phyloP scores from a whole-genome alignment of 2,797 vertebrate genomes.

The Chloroceryle amazona region DNA sequence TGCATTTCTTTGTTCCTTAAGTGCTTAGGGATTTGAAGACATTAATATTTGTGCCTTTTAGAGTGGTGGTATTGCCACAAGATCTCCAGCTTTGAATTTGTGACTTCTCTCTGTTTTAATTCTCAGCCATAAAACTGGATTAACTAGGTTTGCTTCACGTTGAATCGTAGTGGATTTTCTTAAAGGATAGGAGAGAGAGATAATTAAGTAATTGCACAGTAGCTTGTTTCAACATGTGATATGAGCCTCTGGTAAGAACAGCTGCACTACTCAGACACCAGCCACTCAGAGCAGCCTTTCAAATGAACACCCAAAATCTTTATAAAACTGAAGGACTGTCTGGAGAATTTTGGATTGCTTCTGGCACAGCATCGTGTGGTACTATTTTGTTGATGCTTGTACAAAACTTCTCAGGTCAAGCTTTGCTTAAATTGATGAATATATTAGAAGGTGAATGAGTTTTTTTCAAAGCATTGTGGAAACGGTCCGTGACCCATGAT shows the following conservation, averaged over 20 bases:
- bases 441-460: conserved; percentile 32
- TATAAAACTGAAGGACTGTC: not conserved
- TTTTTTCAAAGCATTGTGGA: not conserved
- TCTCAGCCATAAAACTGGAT: conserved; percentile 50
- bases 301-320: conserved; percentile 36
- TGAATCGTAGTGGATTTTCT: conserved; percentile 20
- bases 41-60: not conserved
- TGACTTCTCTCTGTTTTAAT: conserved; percentile 40
- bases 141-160: conserved; percentile 58
- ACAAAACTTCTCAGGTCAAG: conserved; percentile 45
- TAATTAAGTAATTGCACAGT: conserved; percentile 73
- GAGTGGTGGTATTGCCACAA: not conserved
- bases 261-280: conserved; percentile 51
- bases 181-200: conserved; percentile 38
- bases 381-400: not conserved
- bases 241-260: conserved; percentile 54
- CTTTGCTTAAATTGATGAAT: conserved; percentile 36
- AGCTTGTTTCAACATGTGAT: conserved; percentile 48
- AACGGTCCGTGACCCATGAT: conserved; percentile 40
- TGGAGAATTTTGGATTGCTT: conserved; percentile 22
- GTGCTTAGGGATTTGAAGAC: not conserved
- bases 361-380: not conserved
- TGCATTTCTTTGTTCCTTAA: not conserved
- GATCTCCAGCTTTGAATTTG: conserved; percentile 17
- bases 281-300: conserved; percentile 26